Evolutionary conservation across 2,113 vertebrate genomes (phyloP).

Genomic region (Ranitomeya variabilis): DNA sequence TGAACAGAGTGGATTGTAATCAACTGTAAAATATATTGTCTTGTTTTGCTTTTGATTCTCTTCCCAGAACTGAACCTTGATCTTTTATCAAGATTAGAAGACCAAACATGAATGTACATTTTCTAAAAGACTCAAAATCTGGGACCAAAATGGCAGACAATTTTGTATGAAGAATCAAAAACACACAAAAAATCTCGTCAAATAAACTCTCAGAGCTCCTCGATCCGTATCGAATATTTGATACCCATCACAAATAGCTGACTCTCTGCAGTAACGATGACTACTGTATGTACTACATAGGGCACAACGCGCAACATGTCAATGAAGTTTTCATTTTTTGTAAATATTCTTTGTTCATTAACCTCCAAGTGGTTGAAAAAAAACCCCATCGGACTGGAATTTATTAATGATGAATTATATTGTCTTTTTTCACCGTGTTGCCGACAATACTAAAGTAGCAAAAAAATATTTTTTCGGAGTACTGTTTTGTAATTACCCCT

Average conservation of each 20-base stretch:
- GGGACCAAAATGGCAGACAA: slow-evolving; percentile 80
- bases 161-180: slow-evolving; percentile 68
- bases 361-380: slow-evolving; percentile 53
- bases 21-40: slow-evolving; percentile 70
- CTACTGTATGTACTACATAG: slow-evolving; percentile 63
- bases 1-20: slow-evolving; percentile 63
- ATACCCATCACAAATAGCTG: slow-evolving; percentile 60
- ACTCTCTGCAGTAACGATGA: slow-evolving; percentile 61
- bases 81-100: slow-evolving; percentile 77
- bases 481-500: slow-evolving; percentile 81
- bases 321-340: slow-evolving; percentile 67
- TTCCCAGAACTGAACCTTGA: slow-evolving; percentile 79
- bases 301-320: slow-evolving; percentile 66
- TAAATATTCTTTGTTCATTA: slow-evolving; percentile 62
- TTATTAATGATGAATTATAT: slow-evolving; percentile 71
- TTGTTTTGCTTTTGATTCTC: slow-evolving; percentile 76
- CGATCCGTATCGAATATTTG: slow-evolving; percentile 62
- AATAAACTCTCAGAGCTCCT: slow-evolving; percentile 60
- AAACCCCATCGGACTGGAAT: slow-evolving; percentile 68
- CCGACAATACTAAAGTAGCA: slow-evolving; percentile 81
- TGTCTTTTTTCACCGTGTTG: slow-evolving; percentile 83
- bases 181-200: slow-evolving; percentile 64
- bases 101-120: slow-evolving; percentile 92
- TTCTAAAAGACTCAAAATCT: slow-evolving; percentile 81
- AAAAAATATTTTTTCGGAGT: slow-evolving; percentile 79